Evolutionary conservation across 2,888 invertebrate species (phyloP).

Genomic region (Drosophila colorata): DNA sequence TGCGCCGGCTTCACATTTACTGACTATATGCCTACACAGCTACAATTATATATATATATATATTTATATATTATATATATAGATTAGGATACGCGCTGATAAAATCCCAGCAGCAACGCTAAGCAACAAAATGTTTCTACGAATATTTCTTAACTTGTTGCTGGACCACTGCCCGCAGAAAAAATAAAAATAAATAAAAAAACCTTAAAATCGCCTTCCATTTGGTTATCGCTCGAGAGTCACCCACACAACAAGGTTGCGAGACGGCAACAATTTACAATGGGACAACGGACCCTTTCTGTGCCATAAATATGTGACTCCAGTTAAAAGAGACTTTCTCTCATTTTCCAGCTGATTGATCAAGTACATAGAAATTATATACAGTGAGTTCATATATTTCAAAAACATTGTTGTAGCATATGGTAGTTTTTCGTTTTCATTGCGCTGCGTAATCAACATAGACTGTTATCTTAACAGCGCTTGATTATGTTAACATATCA

Average conservation of each 20-base stretch:
- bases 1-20: constrained; percentile 16
- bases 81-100: constrained; percentile 57
- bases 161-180: constrained; percentile 49
- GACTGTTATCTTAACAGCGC: constrained; percentile 7
- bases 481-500: background rate
- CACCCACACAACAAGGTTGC: constrained; percentile 9
- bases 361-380: too few species aligned
- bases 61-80: constrained; percentile 17
- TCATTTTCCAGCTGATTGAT: too few species aligned
- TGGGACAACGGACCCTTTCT: constrained; percentile 8
- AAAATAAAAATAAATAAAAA: constrained; percentile 14
- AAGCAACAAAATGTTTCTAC: constrained; percentile 31
- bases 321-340: background rate
- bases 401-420: too few species aligned
- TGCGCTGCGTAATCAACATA: background rate
- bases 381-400: background rate
- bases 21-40: background rate
- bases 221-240: constrained; percentile 19
- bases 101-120: constrained; percentile 21
- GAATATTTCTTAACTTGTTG: constrained; percentile 15
- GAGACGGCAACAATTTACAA: background rate
- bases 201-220: constrained; percentile 7
- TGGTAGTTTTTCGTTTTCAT: background rate
- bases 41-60: constrained; percentile 7
- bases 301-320: background rate